Conservation (phyloP, 2,797 vertebrate genomes). For the Clarias fuscus region DNA sequence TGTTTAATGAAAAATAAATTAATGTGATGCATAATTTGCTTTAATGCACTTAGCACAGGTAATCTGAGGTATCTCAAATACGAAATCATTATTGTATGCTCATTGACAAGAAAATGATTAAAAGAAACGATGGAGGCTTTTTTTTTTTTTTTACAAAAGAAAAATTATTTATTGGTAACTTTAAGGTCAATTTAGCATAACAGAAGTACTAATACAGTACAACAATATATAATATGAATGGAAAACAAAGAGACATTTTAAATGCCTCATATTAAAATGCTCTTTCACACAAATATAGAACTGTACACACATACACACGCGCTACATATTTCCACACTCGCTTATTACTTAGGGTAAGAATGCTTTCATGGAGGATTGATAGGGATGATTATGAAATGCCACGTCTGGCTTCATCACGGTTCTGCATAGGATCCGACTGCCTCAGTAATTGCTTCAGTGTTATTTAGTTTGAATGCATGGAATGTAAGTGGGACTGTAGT, state of each 20-base stretch:
- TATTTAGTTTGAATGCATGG: slow-evolving; percentile 26
- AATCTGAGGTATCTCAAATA: not conserved
- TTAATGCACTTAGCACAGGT: not conserved
- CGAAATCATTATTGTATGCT: not conserved
- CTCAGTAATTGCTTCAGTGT: slow-evolving; percentile 6
- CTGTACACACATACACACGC: slow-evolving; percentile 25
- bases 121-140: not conserved
- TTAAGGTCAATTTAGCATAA: slow-evolving; percentile 53
- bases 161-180: slow-evolving; percentile 55
- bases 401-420: not conserved
- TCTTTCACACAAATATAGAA: slow-evolving; percentile 23
- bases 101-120: not conserved
- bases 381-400: slow-evolving; percentile 11
- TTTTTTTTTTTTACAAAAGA: slow-evolving; percentile 44
- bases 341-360: slow-evolving; percentile 12
- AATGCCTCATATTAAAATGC: slow-evolving; percentile 27
- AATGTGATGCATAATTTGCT: not conserved
- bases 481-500: not conserved
- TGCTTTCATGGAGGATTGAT: not conserved
- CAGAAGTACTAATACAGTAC: slow-evolving; percentile 55
- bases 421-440: slow-evolving; percentile 10
- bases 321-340: slow-evolving; percentile 7
- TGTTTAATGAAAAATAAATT: not conserved
- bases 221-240: slow-evolving; percentile 51
- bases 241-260: slow-evolving; percentile 46